Evolutionary conservation across 2,888 invertebrate species (phyloP), one percentile per base, ranked within the genome.

Genomic region (Phorcus lineatus): DNA sequence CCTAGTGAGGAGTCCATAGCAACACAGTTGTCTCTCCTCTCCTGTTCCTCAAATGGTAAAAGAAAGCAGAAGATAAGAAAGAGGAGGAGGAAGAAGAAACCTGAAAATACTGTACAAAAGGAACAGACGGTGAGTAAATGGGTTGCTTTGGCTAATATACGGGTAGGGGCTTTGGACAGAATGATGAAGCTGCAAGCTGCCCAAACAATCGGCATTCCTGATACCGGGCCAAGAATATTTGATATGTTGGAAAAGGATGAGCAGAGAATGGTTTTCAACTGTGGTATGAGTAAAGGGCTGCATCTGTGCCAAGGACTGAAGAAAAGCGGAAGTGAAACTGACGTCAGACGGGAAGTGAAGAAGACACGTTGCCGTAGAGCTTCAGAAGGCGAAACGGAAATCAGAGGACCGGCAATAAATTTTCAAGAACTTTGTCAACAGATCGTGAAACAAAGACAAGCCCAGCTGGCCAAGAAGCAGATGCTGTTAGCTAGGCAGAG

Each of bases 1-100:
- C 76, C 78, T 13, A 90, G 90, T 77, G 81, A 83, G n/a, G 90
- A 90, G 19, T 90, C 89, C 16, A 82, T 89, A 16, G 79, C 77
- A 11, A 90, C 90, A 0, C 84, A 81, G 77, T 70, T 90, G 13
- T 90, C 89, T 0, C 80, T 90, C 4, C 82, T 90, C 31, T 76
- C 76, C 7, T 76, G 76, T 55, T 76, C 76, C 0, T 54, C 76
- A 6, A 55, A 55, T 24, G 76, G 76, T 17, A 54, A 54, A 16
- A 54, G 31, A 31, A 31, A 7, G 13, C 54, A 54, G 13, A 17
- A 31, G 52, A 52, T 52, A 55, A 55, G 36, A 54, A 22, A 55
- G 11, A 54, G 31, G n/a, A 28, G 55, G 28, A 76, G n/a, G 13
- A 76, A 28, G 55, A 74, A 74, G 13, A 76, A 76, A 55, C 36